Evolutionary conservation across 2,888 invertebrate species (phyloP), one percentile per base, ranked within the genome.

Genomic region (Tenodera sinensis): DNA sequence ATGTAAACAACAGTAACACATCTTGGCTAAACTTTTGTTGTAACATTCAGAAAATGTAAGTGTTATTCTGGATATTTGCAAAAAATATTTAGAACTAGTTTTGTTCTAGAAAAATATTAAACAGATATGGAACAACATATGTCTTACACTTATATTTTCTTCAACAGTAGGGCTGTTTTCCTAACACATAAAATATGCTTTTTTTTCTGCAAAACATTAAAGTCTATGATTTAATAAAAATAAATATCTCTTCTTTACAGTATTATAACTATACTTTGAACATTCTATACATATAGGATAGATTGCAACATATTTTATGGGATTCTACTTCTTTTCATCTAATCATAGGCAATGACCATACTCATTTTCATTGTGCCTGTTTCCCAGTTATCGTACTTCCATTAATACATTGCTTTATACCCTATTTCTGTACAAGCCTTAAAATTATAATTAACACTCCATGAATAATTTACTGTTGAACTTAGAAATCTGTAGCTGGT

Each of bases 401-500:
- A 42, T 42, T 12, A 12, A 42, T 42, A 42, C 12, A 42, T 42
- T 42, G 12, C 42, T 42, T 42, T 42, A 42, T 9, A 9, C 12
- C 12, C 12, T 12, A 42, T 42, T 42, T 12, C 12, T 12, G 42
- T 42, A 42, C 42, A 42, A 42, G 12, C 42, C 42, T 9, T 12
- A 42, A 1, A 12, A 42, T 3, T 42, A 9, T 42, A 42, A 42
- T 9, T 42, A 42, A 42, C 42, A 42, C 42, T 42, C 42, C 42
- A 42, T 42, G 42, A 0, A 42, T 42, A 1, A 42, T 42, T 42
- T 12, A 42, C 42, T 7, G 4, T 42, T 42, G 54, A 71, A 6
- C 25, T 93, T 94, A 94, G 91, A 94, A 94, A 91, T 94, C 94
- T 81, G 95, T 95, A 90, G 93, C 93, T n/a, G 95, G 95, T 91